Evolutionary conservation across 2,888 invertebrate genomes (phyloP).

Genomic region (Chaetoderma sp.): DNA sequence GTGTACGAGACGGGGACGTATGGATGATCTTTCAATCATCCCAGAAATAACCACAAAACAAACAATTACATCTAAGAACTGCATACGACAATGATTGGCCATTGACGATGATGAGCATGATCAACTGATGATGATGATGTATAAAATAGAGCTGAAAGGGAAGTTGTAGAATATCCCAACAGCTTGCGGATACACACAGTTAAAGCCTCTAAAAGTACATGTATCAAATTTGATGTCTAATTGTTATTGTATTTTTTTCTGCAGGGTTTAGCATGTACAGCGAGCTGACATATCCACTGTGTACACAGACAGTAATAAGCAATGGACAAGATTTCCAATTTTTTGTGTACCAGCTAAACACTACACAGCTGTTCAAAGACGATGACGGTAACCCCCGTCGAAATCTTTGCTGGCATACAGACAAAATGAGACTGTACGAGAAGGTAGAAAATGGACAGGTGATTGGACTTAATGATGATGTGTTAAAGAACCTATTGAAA

Average conservation of each 20-base stretch:
- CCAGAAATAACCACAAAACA: too few relatives aligned
- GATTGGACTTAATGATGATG: slow-evolving; percentile 82
- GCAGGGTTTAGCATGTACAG: slow-evolving; percentile 87
- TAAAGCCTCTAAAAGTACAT: too few relatives aligned
- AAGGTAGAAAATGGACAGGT: slow-evolving; percentile 73
- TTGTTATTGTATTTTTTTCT: slow-evolving; percentile 8
- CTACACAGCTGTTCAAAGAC: slow-evolving; percentile 75
- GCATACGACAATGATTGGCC: too few relatives aligned
- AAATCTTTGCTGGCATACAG: slow-evolving; percentile 85
- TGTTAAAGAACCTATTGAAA: slow-evolving; percentile 79
- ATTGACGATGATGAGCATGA: too few relatives aligned
- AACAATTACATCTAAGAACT: too few relatives aligned
- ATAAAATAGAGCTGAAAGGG: too few relatives aligned
- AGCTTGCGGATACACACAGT: too few relatives aligned
- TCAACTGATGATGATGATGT: too few relatives aligned
- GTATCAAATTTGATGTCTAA: background rate
- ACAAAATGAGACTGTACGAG: slow-evolving; percentile 81
- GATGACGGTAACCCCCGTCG: slow-evolving; percentile 75
- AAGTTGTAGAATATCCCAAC: too few relatives aligned
- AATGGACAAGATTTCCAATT: slow-evolving; percentile 90
- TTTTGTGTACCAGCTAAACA: slow-evolving; percentile 93
- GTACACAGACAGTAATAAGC: slow-evolving; percentile 88
- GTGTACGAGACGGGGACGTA: too few relatives aligned
- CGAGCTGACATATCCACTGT: slow-evolving; percentile 91
- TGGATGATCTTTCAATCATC: too few relatives aligned